A percentile compares a stretch with the other conserved stretches of the same genome.
These are phyloP conservation scores for Hirundo rustica DNA, from an alignment of 2,797 vertebrate species.

Conservation along the genomic window DNA sequence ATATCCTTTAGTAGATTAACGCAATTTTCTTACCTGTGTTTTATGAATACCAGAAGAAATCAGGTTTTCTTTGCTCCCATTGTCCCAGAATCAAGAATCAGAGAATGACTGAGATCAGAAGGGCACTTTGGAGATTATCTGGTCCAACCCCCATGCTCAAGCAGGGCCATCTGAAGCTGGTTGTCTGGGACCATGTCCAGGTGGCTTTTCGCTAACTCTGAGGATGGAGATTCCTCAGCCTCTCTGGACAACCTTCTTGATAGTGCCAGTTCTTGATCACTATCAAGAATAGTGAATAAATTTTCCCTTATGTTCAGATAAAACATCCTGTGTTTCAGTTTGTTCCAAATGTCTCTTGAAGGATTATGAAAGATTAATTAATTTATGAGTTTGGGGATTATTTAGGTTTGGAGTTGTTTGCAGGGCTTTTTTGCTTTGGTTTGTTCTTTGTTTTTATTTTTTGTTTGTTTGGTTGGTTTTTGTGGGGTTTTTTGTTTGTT, in stretches of 20 bases:
- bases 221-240: not conserved
- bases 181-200: not conserved
- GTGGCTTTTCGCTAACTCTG: not conserved
- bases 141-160: not conserved
- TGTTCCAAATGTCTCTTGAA: not conserved
- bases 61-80: not conserved
- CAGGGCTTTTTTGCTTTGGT: no score
- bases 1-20: not conserved
- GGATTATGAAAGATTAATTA: not conserved
- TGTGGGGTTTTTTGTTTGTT: fast-evolving
- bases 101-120: not conserved
- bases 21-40: not conserved
- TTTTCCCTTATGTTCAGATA: not conserved
- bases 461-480: not conserved
- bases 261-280: not conserved
- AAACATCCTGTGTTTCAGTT: not conserved
- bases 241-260: not conserved
- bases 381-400: not conserved
- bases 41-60: not conserved
- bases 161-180: not conserved
- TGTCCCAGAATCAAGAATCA: not conserved
- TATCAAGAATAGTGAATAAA: not conserved
- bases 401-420: not conserved
- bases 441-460: fast-evolving
- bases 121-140: not conserved